Base-by-base conservation (phyloP, 2,888 invertebrate species). In the Branchipolynoe longqiensis region DNA sequence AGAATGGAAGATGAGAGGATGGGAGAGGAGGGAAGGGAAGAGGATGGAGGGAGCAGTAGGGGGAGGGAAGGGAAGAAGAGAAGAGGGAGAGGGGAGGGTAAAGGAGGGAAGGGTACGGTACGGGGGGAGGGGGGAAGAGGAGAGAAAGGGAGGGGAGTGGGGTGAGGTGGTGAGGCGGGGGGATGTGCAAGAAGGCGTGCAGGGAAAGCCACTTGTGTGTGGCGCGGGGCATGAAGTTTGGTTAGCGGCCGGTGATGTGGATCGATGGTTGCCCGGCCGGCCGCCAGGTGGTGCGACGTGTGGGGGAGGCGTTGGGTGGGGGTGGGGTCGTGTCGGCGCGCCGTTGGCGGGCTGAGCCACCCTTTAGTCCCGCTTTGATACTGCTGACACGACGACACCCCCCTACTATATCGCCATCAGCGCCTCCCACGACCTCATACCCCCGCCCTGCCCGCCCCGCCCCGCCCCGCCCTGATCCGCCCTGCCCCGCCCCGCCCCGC, bases 311-410 rank as follows among this genome's bases (percentile, higher is more conserved):
- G 8, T 8, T 12, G 12, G 38, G n/a, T 33, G 69, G 38, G 2
- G 36, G 3, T 14, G 2, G 69, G 22, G 18, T 8, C 38, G 33
- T 69, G 38, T 33, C 38, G 38, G 36, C 69, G 69, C 33, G 22
- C 38, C 38, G 69, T 69, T 38, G 69, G 38, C 38, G 38, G 69
- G 69, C 38, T 3, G 3, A 1, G 38, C 14, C 36, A 12, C 69
- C 69, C 38, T 69, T 62, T 69, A 69, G 33, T 38, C 69, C 69
- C 33, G 69, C 69, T 38, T 38, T 69, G 69, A 69, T 36, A 69
- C 6, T 3, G 18, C 69, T 22, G 22, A 0, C 69, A 38, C 38
- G 36, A 25, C 38, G 31, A 62, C 62, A n/a, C 22, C 3, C 56
- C 56, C 56, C 56, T 14, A 22, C 56, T 14, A 25, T 12, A 14